Percentiles rank a stretch among this genome's conserved stretches.
Conservation (phyloP, 1,140 invertebrate genomes). For the Archivesica marissinica region DNA sequence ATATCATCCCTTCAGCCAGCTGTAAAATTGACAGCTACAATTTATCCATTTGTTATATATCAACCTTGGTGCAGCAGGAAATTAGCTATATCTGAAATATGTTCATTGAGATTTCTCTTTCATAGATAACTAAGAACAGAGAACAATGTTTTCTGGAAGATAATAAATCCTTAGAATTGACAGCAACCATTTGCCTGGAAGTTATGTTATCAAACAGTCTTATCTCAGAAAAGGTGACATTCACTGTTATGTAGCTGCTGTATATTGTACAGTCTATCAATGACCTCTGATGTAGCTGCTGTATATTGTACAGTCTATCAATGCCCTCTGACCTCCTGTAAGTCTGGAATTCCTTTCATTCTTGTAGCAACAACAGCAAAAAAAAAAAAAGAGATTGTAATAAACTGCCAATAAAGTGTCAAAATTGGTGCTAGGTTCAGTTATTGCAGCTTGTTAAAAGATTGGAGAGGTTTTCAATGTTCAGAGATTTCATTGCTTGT, state of each 20-base stretch:
- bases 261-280: constrained; percentile 2
- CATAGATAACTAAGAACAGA: constrained; percentile 9
- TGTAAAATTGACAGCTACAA: no score
- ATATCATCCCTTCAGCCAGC: no score
- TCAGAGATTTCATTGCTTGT: background rate
- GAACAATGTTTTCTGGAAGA: constrained; percentile 28
- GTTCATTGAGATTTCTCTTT: background rate
- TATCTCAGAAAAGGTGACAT: background rate
- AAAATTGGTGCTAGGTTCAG: background rate
- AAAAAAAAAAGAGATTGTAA: background rate
- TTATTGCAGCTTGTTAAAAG: background rate
- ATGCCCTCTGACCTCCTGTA: background rate
- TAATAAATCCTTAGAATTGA: constrained; percentile 15
- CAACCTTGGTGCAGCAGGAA: no score
- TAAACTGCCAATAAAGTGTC: constrained; percentile 17
- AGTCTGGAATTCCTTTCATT: background rate
- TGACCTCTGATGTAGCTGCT: no score
- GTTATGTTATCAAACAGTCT: constrained; percentile 32
- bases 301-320: constrained; percentile 4
- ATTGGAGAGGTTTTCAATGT: background rate
- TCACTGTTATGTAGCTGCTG: no score
- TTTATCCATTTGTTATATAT: no score
- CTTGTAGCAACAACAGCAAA: background rate
- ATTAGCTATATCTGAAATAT: no score
- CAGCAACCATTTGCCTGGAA: background rate